Evolutionary conservation across 2,888 invertebrate species (phyloP).

Genomic region (Agrochola lota): DNA sequence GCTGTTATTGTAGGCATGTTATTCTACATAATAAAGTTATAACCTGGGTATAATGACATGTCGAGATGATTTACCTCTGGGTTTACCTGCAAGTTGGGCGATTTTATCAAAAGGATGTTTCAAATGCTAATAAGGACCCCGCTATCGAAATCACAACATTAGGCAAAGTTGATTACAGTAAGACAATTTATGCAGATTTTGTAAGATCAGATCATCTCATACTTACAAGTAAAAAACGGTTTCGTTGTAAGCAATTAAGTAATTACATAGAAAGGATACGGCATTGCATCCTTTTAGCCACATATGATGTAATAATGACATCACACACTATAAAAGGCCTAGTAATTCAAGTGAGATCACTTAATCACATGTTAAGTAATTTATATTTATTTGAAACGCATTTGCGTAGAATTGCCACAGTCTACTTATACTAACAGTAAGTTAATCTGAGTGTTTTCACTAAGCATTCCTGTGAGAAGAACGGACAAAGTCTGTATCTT

Average conservation of each 20-base stretch:
- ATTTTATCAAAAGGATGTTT: constrained; percentile 1
- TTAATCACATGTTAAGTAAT: constrained; percentile 12
- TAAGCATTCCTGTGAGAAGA: not conserved
- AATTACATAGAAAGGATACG: not conserved
- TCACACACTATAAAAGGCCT: constrained; percentile 10
- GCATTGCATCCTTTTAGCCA: not conserved
- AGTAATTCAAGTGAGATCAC: constrained; percentile 6
- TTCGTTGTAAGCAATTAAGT: not conserved
- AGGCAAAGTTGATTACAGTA: not conserved
- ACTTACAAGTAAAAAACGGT: not conserved
- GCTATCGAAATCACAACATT: not conserved
- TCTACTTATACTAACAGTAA: not conserved
- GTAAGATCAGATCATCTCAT: too few species aligned
- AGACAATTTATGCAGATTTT: not conserved
- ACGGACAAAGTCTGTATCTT: not conserved
- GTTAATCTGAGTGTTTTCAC: not conserved
- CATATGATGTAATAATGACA: constrained; percentile 19
- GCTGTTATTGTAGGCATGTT: not conserved
- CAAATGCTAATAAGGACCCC: not conserved
- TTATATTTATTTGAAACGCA: constrained; percentile 41
- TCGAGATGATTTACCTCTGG: not conserved
- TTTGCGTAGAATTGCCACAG: constrained; percentile 35
- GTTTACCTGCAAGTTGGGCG: not conserved
- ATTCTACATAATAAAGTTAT: not conserved
- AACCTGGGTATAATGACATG: too few species aligned